phyloP scores from a whole-genome alignment of 2,113 vertebrate species.

The Brachyhypopomus gauderio region DNA sequence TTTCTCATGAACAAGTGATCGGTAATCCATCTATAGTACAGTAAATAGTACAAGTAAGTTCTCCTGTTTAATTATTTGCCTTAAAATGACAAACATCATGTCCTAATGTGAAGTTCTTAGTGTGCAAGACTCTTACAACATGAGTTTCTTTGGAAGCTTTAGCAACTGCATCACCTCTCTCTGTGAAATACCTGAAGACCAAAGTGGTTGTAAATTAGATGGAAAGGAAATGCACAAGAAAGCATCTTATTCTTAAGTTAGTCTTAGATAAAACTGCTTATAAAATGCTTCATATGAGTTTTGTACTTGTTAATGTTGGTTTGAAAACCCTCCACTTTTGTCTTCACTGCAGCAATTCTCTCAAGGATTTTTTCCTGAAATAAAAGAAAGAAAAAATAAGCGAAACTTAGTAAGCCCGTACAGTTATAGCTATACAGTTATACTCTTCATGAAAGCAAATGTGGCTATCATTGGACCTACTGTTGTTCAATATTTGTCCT shows the following conservation, averaged over 20 bases:
- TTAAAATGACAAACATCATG: neutral
- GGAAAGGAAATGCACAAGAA: too few relatives aligned
- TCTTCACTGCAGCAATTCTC: slow-evolving; percentile 82
- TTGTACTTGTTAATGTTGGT: slow-evolving; percentile 77
- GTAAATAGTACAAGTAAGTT: neutral
- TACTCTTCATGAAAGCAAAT: neutral
- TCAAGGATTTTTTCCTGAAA: slow-evolving; percentile 87
- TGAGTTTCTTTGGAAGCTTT: slow-evolving; percentile 91
- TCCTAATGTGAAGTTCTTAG: too few relatives aligned
- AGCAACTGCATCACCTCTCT: slow-evolving; percentile 86
- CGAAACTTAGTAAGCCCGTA: neutral
- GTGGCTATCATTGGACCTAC: too few relatives aligned
- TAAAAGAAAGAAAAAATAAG: neutral
- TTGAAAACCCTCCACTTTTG: slow-evolving; percentile 85
- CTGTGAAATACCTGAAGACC: slow-evolving; percentile 76
- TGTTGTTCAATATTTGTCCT: too few relatives aligned
- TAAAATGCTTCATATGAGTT: neutral
- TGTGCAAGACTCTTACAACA: slow-evolving; percentile 75
- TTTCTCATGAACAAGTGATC: slow-evolving; percentile 82
- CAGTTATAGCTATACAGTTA: too few relatives aligned
- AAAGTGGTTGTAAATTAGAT: neutral
- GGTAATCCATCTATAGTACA: slow-evolving; percentile 85
- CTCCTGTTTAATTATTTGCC: too few relatives aligned
- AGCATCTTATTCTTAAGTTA: too few relatives aligned
- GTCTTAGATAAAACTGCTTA: too few relatives aligned